These are phyloP conservation scores for Scaeva pyrastri DNA, from an alignment of 2,888 invertebrate genomes.

Conservation along the genomic window DNA sequence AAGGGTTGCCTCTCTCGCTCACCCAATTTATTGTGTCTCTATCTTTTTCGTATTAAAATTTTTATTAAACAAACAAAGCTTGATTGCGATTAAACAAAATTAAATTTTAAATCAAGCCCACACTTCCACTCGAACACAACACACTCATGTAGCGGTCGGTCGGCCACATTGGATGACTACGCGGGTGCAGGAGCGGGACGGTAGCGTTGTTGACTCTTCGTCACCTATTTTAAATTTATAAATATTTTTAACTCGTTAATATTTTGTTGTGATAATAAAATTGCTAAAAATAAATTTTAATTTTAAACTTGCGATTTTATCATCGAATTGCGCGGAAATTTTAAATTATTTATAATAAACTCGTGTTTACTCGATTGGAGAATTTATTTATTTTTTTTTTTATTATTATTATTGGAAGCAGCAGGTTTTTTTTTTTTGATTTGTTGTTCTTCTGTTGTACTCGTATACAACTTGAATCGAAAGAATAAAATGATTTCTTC, in stretches of 20 bases:
- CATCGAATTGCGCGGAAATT: slow-evolving; percentile 59
- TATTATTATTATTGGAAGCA: neutral
- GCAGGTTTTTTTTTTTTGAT: neutral
- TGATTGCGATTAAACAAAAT: neutral
- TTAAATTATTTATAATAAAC: slow-evolving; percentile 43
- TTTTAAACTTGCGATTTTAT: slow-evolving; percentile 53
- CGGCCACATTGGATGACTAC: no score
- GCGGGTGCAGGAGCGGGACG: no score
- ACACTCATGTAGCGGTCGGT: neutral
- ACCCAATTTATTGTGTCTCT: neutral
- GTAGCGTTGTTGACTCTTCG: slow-evolving; percentile 21
- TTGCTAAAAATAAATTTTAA: slow-evolving; percentile 54
- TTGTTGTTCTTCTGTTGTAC: neutral
- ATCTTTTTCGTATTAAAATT: neutral
- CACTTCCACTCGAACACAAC: neutral
- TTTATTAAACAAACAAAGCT: neutral
- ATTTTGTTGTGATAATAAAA: slow-evolving; percentile 67
- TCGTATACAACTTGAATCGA: neutral
- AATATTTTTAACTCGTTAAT: slow-evolving; percentile 51
- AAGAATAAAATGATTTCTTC: neutral
- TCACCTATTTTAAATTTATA: slow-evolving; percentile 26
- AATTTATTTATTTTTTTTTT: neutral
- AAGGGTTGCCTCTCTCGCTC: neutral
- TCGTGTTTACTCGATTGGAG: neutral
- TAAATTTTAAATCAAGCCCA: neutral